A percentile compares a stretch with the other conserved stretches of the same genome.
Evolutionary conservation across 2,113 vertebrate species (phyloP).

Genomic region (Emberiza fucata): DNA sequence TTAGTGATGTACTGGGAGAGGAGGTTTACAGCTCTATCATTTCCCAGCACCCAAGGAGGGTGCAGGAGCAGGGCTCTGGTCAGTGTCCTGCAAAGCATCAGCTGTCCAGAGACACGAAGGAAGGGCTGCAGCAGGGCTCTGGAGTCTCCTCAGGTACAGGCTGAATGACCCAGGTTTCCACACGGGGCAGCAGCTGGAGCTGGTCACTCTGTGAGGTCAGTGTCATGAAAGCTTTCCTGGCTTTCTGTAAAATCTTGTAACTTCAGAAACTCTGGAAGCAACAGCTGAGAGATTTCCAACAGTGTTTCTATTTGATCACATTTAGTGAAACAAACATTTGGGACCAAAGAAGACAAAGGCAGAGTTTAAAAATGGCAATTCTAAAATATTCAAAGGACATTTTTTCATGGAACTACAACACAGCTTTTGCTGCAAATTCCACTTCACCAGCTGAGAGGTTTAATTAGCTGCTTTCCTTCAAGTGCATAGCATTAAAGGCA

Average conservation of each 20-base stretch:
- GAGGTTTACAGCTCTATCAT: background rate
- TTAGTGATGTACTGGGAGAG: background rate
- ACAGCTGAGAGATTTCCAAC: background rate
- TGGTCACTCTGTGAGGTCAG: background rate
- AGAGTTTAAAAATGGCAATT: background rate
- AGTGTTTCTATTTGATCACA: background rate
- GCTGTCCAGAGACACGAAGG: accelerated
- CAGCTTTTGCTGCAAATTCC: background rate
- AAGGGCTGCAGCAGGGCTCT: background rate
- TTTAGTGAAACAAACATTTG: background rate
- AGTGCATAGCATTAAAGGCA: background rate
- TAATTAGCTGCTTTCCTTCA: background rate
- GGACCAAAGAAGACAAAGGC: background rate
- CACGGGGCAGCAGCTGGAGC: background rate
- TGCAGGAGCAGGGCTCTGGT: background rate
- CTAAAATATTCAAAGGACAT: background rate
- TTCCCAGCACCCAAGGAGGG: background rate
- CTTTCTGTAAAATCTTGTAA: background rate
- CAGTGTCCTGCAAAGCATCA: background rate
- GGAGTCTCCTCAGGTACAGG: background rate
- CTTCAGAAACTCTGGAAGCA: background rate
- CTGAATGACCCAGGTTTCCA: background rate
- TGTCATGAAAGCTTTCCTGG: background rate
- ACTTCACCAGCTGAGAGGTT: background rate
- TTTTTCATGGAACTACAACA: background rate